Base-by-base conservation (phyloP, 2,888 invertebrate species). In the Omphaloscelis lunosa region DNA sequence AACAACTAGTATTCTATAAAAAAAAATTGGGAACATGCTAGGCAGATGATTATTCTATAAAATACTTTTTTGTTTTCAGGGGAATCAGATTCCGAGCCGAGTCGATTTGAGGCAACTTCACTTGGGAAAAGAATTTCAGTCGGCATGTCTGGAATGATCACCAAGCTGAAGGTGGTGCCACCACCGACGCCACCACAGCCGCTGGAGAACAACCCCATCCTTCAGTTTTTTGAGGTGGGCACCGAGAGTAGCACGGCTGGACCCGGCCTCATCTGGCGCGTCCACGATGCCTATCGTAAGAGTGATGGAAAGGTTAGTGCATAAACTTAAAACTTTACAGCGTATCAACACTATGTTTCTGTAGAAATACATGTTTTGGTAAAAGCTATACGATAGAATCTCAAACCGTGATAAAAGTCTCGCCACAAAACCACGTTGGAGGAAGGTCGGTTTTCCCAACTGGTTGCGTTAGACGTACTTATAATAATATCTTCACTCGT, bases 181-280 rank as follows among this genome's bases (percentile, higher is more conserved):
- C 86, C 89, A 2, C 90, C 84, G 63, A 86, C 80, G 71, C 84
- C 83, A 4, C 91, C 93, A 0, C 91, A 93, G 6, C 91, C 92
- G 0, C 71, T 94, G 84, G 98, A 98, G 90, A 97, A 97, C 89
- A 98, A 98, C 95, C 99, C 99, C 59, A 99, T 99, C 91, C 97
- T 98, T 92, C 98, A 98, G 91, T 98, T 98, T 95, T 99, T 98
- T 95, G 98, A 99, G 88, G 98, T 99, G 85, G 98, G 99, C 72
- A 98, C 98, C 90, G 98, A 98, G 92, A 97, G 97, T 73, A 98
- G 98, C 76, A 98, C 98, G 78, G 98, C 98, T 3, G 99, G 99
- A 0, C 99, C 99, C 0, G 99, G 99, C 90, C 97, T 98, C 86
- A 98, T 98, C 67, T 99, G 99, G 99, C 98, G 98, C 91, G 98